Evolutionary conservation across 2,797 vertebrate species (phyloP).

Genomic region (Falco berigora): DNA sequence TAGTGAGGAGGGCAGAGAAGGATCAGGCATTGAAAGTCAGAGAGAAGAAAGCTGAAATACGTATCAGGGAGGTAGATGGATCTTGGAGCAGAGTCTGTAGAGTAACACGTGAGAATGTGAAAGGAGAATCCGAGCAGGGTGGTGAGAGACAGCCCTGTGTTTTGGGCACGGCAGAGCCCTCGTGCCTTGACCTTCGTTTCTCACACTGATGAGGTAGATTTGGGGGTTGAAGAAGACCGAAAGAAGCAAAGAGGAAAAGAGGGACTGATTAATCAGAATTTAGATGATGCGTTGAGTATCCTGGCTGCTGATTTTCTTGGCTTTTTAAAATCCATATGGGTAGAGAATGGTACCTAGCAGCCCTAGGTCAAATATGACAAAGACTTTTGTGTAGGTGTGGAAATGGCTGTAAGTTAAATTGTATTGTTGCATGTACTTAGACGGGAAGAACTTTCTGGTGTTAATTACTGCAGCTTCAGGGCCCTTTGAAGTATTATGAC

Average conservation of each 20-base stretch:
- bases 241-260: background rate
- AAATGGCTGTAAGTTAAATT: background rate
- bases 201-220: background rate
- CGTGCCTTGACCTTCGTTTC: background rate
- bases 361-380: background rate
- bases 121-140: background rate
- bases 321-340: background rate
- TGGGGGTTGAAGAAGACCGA: background rate
- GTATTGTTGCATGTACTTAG: background rate
- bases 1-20: background rate
- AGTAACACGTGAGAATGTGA: accelerated
- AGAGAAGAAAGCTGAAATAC: background rate
- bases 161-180: background rate
- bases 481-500: background rate
- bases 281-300: background rate
- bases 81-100: background rate
- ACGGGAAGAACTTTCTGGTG: background rate
- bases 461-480: background rate
- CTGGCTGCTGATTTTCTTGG: background rate
- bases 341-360: background rate
- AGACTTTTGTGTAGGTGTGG: background rate
- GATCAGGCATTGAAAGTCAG: background rate
- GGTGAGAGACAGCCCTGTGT: background rate
- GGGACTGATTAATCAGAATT: background rate
- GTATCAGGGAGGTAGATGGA: background rate